Evolutionary conservation across 2,797 vertebrate genomes (phyloP), one percentile per base, ranked within the genome.

Genomic region (Catostomus latipinnis): DNA sequence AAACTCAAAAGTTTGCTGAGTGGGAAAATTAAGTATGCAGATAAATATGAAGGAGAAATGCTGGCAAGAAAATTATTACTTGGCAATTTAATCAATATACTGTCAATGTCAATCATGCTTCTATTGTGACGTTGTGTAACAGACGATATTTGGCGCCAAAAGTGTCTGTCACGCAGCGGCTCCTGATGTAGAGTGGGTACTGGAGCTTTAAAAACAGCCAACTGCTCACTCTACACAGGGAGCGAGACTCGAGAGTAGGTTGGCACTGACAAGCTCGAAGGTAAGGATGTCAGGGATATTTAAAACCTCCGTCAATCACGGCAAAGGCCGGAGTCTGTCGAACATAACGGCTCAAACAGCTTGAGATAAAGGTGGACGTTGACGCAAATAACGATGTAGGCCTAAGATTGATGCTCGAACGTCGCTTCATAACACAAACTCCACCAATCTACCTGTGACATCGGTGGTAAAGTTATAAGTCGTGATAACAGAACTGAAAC

Each of bases 281-380:
- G 70, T 74, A 54, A 74, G 76, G 68, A 45, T 68, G 75, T 67
- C 75, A 66, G 50, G 8, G 48, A 56, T 18, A 34, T 66, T 86
- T 74, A 70, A 82, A 62, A 82, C 56, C 43, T 52, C 74, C 66
- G 54, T 65, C 85, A 78, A 83, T 83, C 73, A 69, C 12, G 11
- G 56, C 22, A 78, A 76, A 49, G 22, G 43, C 18, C 8, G 48
- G 53, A 65, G 13, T 13, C 56, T n/a, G n/a, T 50, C 16, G 22
- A 52, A 57, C 53, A 13, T 71, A 63, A 71, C 73, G 45, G 45
- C 12, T 53, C 52, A n/a, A 18, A 50, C 5, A 61, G 22, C n/a
- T 16, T 14, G 45, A 57, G 50, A 58, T n/a, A 61, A 53, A 76
- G 46, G 54, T 68, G 63, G 45, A 52, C 46, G 1, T 34, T 60